These are phyloP conservation scores for Eutolmus rufibarbis DNA, from an alignment of 2,888 invertebrate genomes.

Conservation along the genomic window DNA sequence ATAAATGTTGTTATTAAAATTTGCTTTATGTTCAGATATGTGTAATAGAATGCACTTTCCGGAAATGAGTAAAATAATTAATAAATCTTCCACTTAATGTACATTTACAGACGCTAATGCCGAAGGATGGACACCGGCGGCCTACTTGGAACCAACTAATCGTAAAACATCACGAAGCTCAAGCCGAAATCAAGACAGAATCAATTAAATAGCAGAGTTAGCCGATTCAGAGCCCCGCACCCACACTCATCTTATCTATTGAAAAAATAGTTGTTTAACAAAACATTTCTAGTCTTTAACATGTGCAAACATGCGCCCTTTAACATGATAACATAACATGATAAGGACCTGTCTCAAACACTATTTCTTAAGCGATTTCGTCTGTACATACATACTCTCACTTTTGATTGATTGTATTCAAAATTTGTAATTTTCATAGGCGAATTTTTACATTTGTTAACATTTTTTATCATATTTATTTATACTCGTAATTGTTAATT, in stretches of 20 bases:
- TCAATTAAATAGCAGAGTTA: constrained; percentile 52
- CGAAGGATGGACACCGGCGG: constrained; percentile 95
- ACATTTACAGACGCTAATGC: constrained; percentile 67
- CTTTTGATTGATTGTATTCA: constrained; percentile 6
- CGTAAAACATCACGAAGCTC: constrained; percentile 78
- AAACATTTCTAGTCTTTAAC: constrained; percentile 13
- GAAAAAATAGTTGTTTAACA: neutral
- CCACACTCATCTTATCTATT: neutral
- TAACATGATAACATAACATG: neutral
- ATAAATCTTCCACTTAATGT: neutral
- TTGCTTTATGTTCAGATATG: neutral
- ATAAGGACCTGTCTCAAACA: constrained; percentile 13
- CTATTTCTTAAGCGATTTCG: neutral
- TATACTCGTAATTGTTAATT: constrained; percentile 26
- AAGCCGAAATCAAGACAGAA: constrained; percentile 70
- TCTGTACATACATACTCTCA: neutral
- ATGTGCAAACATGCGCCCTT: neutral
- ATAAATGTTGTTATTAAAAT: neutral
- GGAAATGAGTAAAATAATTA: neutral
- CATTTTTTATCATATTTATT: constrained; percentile 28
- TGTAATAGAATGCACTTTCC: neutral
- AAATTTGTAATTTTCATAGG: constrained; percentile 16
- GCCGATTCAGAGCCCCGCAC: neutral
- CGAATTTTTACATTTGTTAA: constrained; percentile 34
- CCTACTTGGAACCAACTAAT: constrained; percentile 82